Percentiles rank a stretch among this genome's conserved stretches.
Conservation (phyloP, 2,113 vertebrate species). For the Ia io region DNA sequence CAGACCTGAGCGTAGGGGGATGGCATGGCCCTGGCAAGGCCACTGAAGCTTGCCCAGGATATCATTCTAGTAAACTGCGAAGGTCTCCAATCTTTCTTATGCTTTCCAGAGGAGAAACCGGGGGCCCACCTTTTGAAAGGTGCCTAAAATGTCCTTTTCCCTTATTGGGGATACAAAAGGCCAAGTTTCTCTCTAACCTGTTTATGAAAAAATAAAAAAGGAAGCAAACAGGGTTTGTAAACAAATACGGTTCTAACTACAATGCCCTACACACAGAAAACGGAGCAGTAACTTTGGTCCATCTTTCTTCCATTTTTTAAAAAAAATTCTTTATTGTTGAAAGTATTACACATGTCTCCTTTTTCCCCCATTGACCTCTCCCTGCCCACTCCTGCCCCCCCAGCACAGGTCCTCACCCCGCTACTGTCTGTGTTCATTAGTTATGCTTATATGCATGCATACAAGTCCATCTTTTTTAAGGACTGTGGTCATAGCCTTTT, state of each 20-base stretch:
- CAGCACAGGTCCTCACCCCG: too few species aligned
- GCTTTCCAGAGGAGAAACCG: neutral
- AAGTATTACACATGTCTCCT: too few species aligned
- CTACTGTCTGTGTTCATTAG: too few species aligned
- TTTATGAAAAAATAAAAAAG: neutral
- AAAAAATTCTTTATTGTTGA: too few species aligned
- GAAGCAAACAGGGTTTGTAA: slow-evolving; percentile 32
- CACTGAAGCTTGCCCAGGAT: neutral
- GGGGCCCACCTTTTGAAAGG: neutral
- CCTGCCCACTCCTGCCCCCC: too few species aligned
- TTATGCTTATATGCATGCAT: too few species aligned
- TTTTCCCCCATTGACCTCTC: too few species aligned
- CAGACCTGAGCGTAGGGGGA: neutral
- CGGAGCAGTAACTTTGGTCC: neutral
- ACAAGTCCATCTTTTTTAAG: neutral
- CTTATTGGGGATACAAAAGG: slow-evolving; percentile 27
- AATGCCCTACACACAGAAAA: neutral
- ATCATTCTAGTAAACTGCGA: neutral
- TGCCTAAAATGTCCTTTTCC: slow-evolving; percentile 24
- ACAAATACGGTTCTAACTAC: neutral
- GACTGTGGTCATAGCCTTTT: too few species aligned
- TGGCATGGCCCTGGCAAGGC: neutral
- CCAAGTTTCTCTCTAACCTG: neutral
- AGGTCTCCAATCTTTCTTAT: neutral
- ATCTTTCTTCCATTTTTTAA: neutral